A percentile compares a stretch with the other conserved stretches of the same genome.
Evolutionary conservation across 2,113 vertebrate genomes (phyloP).

Genomic region (zebrafish (Danio rerio)): GRCz12tu NC_133200.1:40334001-40334500

Average conservation of each 20-base stretch:
- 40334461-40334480: too few species aligned
- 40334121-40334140: slow-evolving; percentile 71
- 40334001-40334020: too few species aligned
- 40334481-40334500: too few species aligned
- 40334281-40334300: slow-evolving; percentile 85
- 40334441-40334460: too few species aligned
- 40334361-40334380: slow-evolving; percentile 93
- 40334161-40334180: slow-evolving; percentile 93
- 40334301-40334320: slow-evolving; percentile 87
- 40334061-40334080: too few species aligned
- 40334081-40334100: too few species aligned
- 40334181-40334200: slow-evolving; percentile 87
- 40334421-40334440: slow-evolving; percentile 86
- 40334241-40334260: too few species aligned
- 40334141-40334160: slow-evolving; percentile 97
- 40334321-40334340: slow-evolving; percentile 87
- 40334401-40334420: slow-evolving; percentile 82
- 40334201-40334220: slow-evolving; percentile 82
- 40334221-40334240: too few species aligned
- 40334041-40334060: too few species aligned
- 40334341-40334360: slow-evolving; percentile 95
- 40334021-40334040: too few species aligned
- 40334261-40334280: slow-evolving; percentile 74
- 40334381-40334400: slow-evolving; percentile 91
- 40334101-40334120: too few species aligned